Evolutionary conservation across 2,797 vertebrate species (phyloP), one percentile per base, ranked within the genome.

Genomic region (Alfaro cultratus): DNA sequence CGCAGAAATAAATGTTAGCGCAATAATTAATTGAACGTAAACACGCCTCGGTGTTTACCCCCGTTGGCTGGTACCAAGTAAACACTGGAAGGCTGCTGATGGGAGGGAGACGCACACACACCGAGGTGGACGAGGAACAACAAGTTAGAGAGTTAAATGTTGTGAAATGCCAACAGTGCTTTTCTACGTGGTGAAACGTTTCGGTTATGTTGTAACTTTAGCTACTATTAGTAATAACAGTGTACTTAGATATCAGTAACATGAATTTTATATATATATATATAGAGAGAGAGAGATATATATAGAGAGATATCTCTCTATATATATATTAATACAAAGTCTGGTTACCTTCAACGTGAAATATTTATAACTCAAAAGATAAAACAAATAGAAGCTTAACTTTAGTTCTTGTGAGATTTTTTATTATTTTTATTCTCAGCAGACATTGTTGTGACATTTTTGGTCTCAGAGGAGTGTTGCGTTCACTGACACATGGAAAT

Each of bases 1-100:
- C 1, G 8, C 34, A 36, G 46, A 29, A 41, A 49, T 67, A 0
- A 12, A n/a, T 10, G 31, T 57, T 74, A 34, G 16, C 1, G 16
- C 23, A 13, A 31, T 39, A 26, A 23, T 51, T 43, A 13, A 45
- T 23, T 53, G 1, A 7, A 39, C 51, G n/a, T 23, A 11, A 74
- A 26, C 10, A 8, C 43, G 23, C 21, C 0, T 77, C 18, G 43
- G 26, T 7, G 60, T 85, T 79, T 62, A 43, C 76, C 41, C 64
- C 53, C 68, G 85, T 85, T 86, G 78, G 83, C 76, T 53, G 71
- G 80, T 77, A 73, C 29, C 76, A 80, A 90, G 80, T 91, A 75
- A 81, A 80, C 77, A 77, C 72, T 51, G 45, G 74, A n/a, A 78
- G 34, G 55, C 51, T 39, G 62, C 62, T 84, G 81, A 78, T 81